Conservation (phyloP, 1,140 invertebrate genomes). For the Nebria ingens region DNA sequence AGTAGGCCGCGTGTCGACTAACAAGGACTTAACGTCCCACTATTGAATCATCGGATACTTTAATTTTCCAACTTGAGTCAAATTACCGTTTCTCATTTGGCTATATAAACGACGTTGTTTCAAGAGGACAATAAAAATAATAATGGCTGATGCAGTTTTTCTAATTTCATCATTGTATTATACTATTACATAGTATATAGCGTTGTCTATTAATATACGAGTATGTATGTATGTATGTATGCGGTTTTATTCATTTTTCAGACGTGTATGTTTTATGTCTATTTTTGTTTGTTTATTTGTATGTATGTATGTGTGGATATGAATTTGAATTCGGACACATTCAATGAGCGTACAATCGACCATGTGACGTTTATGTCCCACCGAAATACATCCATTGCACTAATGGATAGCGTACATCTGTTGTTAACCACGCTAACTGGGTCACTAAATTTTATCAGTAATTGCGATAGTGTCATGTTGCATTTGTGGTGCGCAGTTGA, state of each 20-base stretch:
- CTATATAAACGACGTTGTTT: background rate
- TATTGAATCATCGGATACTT: background rate
- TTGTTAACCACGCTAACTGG: conserved; percentile 8
- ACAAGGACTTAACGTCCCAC: background rate
- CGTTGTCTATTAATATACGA: too few species aligned
- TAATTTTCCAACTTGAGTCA: background rate
- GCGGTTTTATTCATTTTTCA: background rate
- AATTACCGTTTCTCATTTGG: background rate
- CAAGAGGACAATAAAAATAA: background rate
- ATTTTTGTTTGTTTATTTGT: background rate
- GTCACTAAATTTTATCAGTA: conserved; percentile 9
- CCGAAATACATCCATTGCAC: conserved; percentile 8
- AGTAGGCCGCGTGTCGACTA: background rate
- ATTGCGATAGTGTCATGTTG: conserved; percentile 9
- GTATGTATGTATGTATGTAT: background rate
- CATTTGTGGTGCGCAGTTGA: background rate
- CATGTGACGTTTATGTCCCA: background rate
- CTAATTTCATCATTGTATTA: too few species aligned
- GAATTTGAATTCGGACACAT: background rate
- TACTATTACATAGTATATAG: too few species aligned
- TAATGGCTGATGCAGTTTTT: too few species aligned
- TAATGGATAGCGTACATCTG: conserved; percentile 8
- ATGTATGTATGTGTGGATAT: background rate
- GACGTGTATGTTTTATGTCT: background rate
- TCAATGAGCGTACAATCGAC: background rate